phyloP scores from a whole-genome alignment of 2,113 vertebrate genomes.

The Scomber japonicus region DNA sequence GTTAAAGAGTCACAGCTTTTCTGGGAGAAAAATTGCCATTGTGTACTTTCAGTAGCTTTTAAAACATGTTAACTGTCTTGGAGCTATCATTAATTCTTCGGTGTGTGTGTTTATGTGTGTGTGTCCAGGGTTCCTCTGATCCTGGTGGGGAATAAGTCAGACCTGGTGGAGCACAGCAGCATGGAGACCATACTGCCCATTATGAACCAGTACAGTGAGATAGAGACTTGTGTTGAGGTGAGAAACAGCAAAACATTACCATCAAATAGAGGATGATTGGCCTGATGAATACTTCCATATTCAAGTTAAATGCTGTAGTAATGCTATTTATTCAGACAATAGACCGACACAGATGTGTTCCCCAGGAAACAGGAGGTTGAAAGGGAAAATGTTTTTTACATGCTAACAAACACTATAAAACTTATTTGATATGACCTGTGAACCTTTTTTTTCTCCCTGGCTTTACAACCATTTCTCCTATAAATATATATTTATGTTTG shows the following conservation, averaged over 20 bases:
- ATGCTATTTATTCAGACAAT: not conserved
- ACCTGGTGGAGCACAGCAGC: slow-evolving; percentile 97
- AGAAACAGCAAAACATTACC: slow-evolving; percentile 20
- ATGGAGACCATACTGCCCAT: slow-evolving; percentile 98
- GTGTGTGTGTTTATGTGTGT: not conserved
- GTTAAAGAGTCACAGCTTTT: not conserved
- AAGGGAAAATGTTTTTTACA: not conserved
- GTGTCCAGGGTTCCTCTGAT: slow-evolving; percentile 92
- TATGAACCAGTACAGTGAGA: slow-evolving; percentile 98
- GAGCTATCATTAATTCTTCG: too few relatives aligned
- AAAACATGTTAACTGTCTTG: too few relatives aligned
- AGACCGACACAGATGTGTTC: not conserved
- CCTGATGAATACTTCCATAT: not conserved
- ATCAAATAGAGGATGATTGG: not conserved
- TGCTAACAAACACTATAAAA: too few relatives aligned
- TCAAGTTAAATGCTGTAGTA: not conserved
- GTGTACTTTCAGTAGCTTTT: too few relatives aligned
- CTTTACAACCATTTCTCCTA: not conserved
- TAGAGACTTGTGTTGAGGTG: slow-evolving; percentile 99
- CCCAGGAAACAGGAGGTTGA: not conserved
- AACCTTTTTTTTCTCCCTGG: too few relatives aligned
- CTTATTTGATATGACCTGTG: too few relatives aligned
- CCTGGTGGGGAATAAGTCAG: slow-evolving; percentile 98
- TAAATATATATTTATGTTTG: not conserved
- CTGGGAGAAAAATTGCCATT: too few relatives aligned